phyloP scores from a whole-genome alignment of 2,888 invertebrate genomes.

The Aelia acuminata region DNA sequence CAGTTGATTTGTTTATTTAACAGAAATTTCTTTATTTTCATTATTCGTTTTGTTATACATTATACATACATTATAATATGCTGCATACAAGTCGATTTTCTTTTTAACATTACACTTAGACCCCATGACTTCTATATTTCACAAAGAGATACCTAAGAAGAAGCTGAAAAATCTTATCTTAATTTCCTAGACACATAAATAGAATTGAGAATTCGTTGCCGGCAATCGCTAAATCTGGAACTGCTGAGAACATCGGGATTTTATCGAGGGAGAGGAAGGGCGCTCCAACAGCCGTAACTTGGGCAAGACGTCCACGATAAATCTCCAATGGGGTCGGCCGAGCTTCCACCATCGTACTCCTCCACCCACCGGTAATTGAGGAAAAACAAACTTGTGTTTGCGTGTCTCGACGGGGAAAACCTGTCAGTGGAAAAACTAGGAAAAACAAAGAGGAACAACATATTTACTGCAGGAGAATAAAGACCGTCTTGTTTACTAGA shows the following conservation, averaged over 20 bases:
- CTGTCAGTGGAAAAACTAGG: slow-evolving; percentile 16
- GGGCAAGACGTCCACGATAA: background rate
- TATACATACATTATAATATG: too few species aligned
- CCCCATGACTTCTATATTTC: too few species aligned
- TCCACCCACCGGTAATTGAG: background rate
- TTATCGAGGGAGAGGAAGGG: background rate
- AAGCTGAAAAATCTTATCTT: too few species aligned
- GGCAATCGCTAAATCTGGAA: background rate
- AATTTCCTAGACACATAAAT: background rate
- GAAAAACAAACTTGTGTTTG: slow-evolving; percentile 51
- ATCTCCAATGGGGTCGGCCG: background rate
- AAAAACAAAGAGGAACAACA: slow-evolving; percentile 13
- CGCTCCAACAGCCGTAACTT: background rate
- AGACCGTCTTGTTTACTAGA: slow-evolving; percentile 39
- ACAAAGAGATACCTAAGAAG: too few species aligned
- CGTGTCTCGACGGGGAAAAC: slow-evolving; percentile 35
- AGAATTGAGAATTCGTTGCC: background rate
- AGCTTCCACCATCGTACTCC: background rate
- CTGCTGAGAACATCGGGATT: background rate
- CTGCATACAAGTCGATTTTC: too few species aligned
- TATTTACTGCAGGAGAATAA: slow-evolving; percentile 36
- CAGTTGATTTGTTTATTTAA: too few species aligned
- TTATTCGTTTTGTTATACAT: too few species aligned
- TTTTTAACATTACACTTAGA: too few species aligned
- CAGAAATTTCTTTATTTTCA: too few species aligned